A percentile compares a stretch with the other conserved stretches of the same genome.
phyloP scores from a whole-genome alignment of 1,140 invertebrate species.

The Popillia japonica region DNA sequence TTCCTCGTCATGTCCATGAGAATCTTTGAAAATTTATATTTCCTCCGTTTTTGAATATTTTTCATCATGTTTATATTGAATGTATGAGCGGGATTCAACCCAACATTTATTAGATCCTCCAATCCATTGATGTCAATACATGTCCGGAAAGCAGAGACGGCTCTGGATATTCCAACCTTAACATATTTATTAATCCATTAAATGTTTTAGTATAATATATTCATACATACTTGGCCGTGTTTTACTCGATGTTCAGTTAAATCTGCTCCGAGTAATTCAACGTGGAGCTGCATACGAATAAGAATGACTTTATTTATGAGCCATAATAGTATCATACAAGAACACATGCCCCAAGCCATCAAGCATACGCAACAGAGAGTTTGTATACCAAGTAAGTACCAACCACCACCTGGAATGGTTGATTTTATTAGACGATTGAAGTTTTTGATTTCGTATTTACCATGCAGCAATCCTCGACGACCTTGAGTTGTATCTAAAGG shows the following conservation, averaged over 20 bases:
- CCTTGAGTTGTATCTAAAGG: constrained; percentile 81
- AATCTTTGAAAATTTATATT: constrained; percentile 53
- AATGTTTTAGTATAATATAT: constrained; percentile 23
- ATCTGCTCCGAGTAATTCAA: constrained; percentile 88
- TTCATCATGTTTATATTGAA: constrained; percentile 54
- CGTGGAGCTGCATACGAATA: constrained; percentile 83
- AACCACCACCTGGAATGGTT: constrained; percentile 75
- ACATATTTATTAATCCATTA: constrained; percentile 36
- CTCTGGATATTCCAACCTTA: constrained; percentile 70
- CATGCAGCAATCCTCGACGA: constrained; percentile 81
- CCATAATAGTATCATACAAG: constrained; percentile 77
- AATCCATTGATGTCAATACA: constrained; percentile 61
- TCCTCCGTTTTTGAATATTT: constrained; percentile 48
- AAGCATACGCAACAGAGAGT: constrained; percentile 75
- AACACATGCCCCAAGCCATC: constrained; percentile 73
- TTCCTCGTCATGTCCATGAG: constrained; percentile 52
- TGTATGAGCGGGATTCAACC: constrained; percentile 67
- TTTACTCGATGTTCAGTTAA: constrained; percentile 83
- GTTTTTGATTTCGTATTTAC: constrained; percentile 56
- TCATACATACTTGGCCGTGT: constrained; percentile 58
- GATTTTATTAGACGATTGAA: not conserved
- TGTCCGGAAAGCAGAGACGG: constrained; percentile 66
- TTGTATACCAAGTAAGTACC: constrained; percentile 87
- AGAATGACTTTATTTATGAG: constrained; percentile 80
- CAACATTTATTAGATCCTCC: constrained; percentile 61